A percentile compares a stretch with the other conserved stretches of the same genome.
Conservation (phyloP, 2,797 vertebrate genomes). For the Gouania willdenowi region DNA sequence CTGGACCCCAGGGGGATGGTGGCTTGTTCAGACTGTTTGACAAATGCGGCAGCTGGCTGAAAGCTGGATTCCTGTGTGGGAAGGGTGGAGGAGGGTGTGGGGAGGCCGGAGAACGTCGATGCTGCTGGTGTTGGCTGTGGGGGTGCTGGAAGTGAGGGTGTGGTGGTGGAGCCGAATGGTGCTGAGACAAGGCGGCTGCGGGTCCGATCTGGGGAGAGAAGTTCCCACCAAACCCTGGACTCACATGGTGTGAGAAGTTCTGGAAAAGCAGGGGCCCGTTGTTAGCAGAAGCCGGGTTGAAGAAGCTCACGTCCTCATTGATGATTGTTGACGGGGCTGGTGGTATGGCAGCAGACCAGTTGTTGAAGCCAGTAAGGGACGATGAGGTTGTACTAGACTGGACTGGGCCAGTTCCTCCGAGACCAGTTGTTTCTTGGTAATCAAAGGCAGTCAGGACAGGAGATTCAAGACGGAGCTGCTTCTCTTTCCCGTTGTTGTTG, state of each 20-base stretch:
- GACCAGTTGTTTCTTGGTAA: conserved; percentile 93
- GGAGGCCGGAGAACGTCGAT: conserved; percentile 94
- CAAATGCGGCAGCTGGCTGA: conserved; percentile 96
- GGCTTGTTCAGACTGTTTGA: conserved; percentile 98
- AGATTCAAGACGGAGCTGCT: conserved; percentile 94
- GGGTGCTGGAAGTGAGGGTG: conserved; percentile 93
- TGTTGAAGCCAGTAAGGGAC: conserved; percentile 95
- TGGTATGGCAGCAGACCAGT: conserved; percentile 97
- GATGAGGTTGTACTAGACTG: conserved; percentile 90
- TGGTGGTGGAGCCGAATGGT: conserved; percentile 86
- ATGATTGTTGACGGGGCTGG: conserved; percentile 94
- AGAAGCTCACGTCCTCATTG: conserved; percentile 97
- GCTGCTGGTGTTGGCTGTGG: conserved; percentile 97
- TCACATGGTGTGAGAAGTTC: conserved; percentile 98
- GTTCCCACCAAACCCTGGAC: conserved; percentile 95
- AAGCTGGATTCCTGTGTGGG: conserved; percentile 88
- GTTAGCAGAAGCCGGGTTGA: conserved; percentile 95
- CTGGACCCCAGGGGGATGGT: conserved; percentile 92
- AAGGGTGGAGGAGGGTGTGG: conserved; percentile 85
- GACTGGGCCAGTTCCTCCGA: conserved; percentile 85
- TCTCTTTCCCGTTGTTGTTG: conserved; percentile 89
- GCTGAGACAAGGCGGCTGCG: conserved; percentile 85
- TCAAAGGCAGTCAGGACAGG: conserved; percentile 95
- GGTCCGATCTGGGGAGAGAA: conserved; percentile 98
- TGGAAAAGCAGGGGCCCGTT: conserved; percentile 97